phyloP scores from a whole-genome alignment of 1,140 invertebrate genomes.

The Drosophila melanica region DNA sequence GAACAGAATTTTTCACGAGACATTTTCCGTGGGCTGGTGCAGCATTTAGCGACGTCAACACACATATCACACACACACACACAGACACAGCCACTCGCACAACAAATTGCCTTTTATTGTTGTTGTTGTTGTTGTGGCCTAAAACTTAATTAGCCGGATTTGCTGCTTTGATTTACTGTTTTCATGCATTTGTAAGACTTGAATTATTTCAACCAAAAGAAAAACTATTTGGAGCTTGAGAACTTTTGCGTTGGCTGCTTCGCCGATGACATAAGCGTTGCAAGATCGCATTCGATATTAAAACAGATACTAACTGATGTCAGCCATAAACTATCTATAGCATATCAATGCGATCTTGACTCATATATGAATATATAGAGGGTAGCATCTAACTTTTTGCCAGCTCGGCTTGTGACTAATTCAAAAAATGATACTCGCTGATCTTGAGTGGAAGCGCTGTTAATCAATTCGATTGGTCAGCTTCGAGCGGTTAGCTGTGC shows the following conservation, averaged over 20 bases:
- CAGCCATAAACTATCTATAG: slow-evolving; percentile 3
- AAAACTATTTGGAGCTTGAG: slow-evolving; percentile 50
- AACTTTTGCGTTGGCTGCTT: slow-evolving; percentile 36
- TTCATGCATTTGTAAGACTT: slow-evolving; percentile 40
- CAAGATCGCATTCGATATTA: slow-evolving; percentile 34
- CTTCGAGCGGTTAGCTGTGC: neutral
- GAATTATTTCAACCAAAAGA: slow-evolving; percentile 39
- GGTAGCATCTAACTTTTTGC: slow-evolving; percentile 5
- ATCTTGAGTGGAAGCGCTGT: slow-evolving; percentile 23
- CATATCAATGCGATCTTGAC: slow-evolving; percentile 7
- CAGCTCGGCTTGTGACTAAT: slow-evolving; percentile 16
- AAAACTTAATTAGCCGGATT: slow-evolving; percentile 75
- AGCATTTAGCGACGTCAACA: slow-evolving; percentile 69
- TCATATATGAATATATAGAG: neutral
- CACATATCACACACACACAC: slow-evolving; percentile 32
- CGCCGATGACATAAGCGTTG: slow-evolving; percentile 41
- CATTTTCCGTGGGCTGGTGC: slow-evolving; percentile 72
- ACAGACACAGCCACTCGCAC: slow-evolving; percentile 24
- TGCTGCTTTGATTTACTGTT: slow-evolving; percentile 70
- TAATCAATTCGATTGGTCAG: slow-evolving; percentile 26
- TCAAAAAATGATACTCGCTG: slow-evolving; percentile 1
- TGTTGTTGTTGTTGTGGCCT: slow-evolving; percentile 42
- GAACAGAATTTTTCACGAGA: slow-evolving; percentile 80
- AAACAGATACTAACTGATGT: slow-evolving; percentile 5
- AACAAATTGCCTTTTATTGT: slow-evolving; percentile 66